phyloP scores from a whole-genome alignment of 2,888 invertebrate genomes.

The Hydriomena furcata region DNA sequence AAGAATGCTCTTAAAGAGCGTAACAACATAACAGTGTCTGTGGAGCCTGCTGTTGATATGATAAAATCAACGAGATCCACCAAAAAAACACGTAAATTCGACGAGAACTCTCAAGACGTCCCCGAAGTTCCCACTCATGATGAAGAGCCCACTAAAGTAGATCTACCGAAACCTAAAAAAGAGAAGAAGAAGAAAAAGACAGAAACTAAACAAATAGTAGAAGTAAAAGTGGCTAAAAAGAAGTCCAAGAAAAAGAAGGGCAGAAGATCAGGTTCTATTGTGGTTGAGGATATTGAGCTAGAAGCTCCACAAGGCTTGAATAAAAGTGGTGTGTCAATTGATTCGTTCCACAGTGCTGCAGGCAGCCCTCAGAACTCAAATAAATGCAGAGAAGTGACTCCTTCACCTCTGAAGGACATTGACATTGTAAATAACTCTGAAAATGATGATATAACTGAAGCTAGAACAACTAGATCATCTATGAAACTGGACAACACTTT shows the following conservation, averaged over 20 bases:
- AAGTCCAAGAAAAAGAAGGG: slow-evolving; percentile 54
- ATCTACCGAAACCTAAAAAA: slow-evolving; percentile 41
- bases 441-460: slow-evolving; percentile 20
- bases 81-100: slow-evolving; percentile 48
- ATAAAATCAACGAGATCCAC: slow-evolving; percentile 46
- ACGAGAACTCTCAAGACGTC: slow-evolving; percentile 34
- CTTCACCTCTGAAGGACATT: slow-evolving; percentile 1
- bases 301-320: slow-evolving; percentile 36
- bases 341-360: slow-evolving; percentile 71
- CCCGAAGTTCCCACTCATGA: slow-evolving; percentile 29
- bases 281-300: slow-evolving; percentile 39
- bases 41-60: slow-evolving; percentile 29
- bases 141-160: slow-evolving; percentile 28
- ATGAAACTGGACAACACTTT: slow-evolving; percentile 9
- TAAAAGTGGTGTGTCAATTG: slow-evolving; percentile 52
- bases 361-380: slow-evolving; percentile 52
- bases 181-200: slow-evolving; percentile 41
- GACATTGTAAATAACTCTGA: not conserved
- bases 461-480: slow-evolving; percentile 25
- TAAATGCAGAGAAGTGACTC: slow-evolving; percentile 5
- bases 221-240: slow-evolving; percentile 35
- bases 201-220: slow-evolving; percentile 28
- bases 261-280: slow-evolving; percentile 38
- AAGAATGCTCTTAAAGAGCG: slow-evolving; percentile 56
- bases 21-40: slow-evolving; percentile 37